These are phyloP conservation scores for Procapra przewalskii DNA, from an alignment of 2,113 vertebrate genomes.

Conservation along the genomic window DNA sequence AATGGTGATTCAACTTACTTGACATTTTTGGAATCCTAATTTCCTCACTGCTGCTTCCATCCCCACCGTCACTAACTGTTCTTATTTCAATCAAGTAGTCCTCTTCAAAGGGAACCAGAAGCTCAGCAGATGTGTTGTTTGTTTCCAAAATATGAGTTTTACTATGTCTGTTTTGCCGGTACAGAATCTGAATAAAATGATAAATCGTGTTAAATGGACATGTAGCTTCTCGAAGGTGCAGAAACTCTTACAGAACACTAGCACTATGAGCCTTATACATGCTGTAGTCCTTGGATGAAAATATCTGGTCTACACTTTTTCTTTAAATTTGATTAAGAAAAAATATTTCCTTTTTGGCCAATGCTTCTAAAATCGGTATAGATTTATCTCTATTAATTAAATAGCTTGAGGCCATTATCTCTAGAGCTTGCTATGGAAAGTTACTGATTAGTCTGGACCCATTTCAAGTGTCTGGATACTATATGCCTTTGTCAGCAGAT, in stretches of 20 bases:
- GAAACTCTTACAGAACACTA: neutral
- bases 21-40: conserved; percentile 92
- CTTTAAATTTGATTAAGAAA: neutral
- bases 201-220: neutral
- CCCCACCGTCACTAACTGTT: conserved; percentile 88
- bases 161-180: conserved; percentile 86
- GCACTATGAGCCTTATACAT: neutral
- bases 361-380: neutral
- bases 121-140: conserved; percentile 89
- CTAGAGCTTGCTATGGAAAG: neutral
- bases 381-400: conserved; percentile 8
- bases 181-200: conserved; percentile 83
- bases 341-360: neutral
- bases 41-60: conserved; percentile 90
- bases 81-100: conserved; percentile 92
- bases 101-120: conserved; percentile 87
- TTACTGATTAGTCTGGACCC: neutral
- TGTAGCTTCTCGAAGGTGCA: neutral
- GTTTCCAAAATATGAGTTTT: conserved; percentile 86
- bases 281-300: neutral
- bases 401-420: neutral
- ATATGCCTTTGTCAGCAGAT: neutral
- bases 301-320: neutral
- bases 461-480: neutral
- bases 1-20: conserved; percentile 78